Evolutionary conservation across 2,797 vertebrate genomes (phyloP), one percentile per base, ranked within the genome.

Genomic region (Pachyuromys duprasi): DNA sequence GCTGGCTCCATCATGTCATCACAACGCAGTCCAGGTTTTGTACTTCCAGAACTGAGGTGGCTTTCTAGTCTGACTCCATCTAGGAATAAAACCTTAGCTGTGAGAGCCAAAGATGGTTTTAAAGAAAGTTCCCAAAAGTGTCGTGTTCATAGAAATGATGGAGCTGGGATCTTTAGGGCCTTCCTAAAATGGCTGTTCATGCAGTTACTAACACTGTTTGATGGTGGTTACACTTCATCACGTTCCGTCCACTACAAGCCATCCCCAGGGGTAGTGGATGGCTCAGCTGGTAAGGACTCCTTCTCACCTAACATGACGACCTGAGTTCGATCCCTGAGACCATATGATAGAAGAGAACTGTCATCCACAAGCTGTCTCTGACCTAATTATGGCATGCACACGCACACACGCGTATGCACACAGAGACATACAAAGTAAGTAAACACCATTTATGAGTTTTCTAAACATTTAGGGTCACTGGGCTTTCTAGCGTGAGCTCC

Each of bases 361-460:
- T 33, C 42, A 84, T 3, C 60, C 60, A 67, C 11, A 57, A 57
- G 55, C 49, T 49, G 9, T 49, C 49, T 49, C 49, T 49, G 49
- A 49, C 49, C 49, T 49, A 49, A 49, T 49, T 11, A 49, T 49
- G 49, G 49, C 49, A 11, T 49, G 49, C 11, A 49, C 63, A 65
- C 63, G 14, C 28, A 65, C 65, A 33, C 28, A 65, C 12, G 5
- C 31, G 31, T 14, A 8, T 22, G 8, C 62, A 8, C 26, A 3
- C 9, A 2, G 5, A 8, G 6, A 72, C 70, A 72, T 36, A 39
- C 20, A 39, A 12, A 67, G 22, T 63, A 39, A 65, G 18, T 42
- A 65, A 65, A 83, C 17, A 49, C 53, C 26, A 57, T 84, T 76
- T 94, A 39, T 78, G 74, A 93, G 55, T 92, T 75, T 87, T 90